Conservation (phyloP, 2,888 invertebrate species). For the Macropis europaea region DNA sequence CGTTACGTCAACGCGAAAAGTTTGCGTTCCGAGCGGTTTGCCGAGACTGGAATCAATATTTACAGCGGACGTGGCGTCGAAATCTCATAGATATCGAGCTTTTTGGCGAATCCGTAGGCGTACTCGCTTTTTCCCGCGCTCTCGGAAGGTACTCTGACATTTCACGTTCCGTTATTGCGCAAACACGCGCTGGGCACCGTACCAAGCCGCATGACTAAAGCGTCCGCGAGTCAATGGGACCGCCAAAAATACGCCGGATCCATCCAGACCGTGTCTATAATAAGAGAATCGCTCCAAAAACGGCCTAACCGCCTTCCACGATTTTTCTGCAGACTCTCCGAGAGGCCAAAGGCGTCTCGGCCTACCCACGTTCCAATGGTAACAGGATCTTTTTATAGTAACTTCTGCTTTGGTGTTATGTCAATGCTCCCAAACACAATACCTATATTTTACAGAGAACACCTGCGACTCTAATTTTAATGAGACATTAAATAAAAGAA, state of each 20-base stretch:
- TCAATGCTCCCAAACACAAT: too few species aligned
- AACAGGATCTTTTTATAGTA: too few species aligned
- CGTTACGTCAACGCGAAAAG: too few species aligned
- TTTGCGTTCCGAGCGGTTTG: too few species aligned
- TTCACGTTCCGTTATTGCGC: conserved; percentile 54
- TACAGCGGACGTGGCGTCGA: not conserved
- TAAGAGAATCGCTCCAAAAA: conserved; percentile 6
- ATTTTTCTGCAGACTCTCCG: too few species aligned
- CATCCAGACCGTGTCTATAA: conserved; percentile 24
- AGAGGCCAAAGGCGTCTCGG: too few species aligned
- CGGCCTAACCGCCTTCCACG: too few species aligned
- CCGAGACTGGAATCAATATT: conserved; percentile 14
- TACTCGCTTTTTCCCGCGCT: conserved; percentile 8
- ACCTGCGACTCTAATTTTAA: too few species aligned
- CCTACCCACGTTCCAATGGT: too few species aligned
- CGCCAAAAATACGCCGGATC: conserved; percentile 52
- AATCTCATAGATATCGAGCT: not conserved
- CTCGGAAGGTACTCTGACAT: conserved; percentile 49
- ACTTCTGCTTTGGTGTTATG: too few species aligned
- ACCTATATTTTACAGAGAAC: too few species aligned
- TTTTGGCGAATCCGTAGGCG: conserved; percentile 7
- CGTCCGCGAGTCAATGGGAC: conserved; percentile 54
- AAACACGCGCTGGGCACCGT: conserved; percentile 55
- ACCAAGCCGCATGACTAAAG: conserved; percentile 58
- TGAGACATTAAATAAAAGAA: too few species aligned